phyloP scores from a whole-genome alignment of 2,888 invertebrate species.

The Glyphotaelius pellucidus region DNA sequence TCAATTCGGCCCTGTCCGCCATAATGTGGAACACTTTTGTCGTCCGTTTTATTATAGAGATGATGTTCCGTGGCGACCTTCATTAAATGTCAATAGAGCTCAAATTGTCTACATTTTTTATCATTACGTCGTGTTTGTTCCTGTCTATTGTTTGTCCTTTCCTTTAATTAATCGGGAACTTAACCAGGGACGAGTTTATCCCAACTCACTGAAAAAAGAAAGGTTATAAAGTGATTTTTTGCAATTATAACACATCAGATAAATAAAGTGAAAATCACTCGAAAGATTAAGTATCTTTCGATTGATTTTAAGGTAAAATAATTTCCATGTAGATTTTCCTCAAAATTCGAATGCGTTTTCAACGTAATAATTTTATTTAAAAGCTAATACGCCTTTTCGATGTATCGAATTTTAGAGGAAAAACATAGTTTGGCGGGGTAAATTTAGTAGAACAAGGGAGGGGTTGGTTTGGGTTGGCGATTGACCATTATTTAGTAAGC shows the following conservation, averaged over 20 bases:
- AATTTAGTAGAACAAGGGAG: not conserved
- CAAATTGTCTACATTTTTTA: not conserved
- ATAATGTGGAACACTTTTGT: not conserved
- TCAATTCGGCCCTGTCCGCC: not conserved
- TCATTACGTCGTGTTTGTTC: not conserved
- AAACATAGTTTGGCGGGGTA: not conserved
- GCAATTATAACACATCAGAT: too few species aligned
- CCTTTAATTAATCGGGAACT: not conserved
- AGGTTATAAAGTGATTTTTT: too few species aligned
- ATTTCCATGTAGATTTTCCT: too few species aligned
- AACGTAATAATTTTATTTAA: not conserved
- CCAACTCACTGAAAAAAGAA: not conserved
- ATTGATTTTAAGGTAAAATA: too few species aligned
- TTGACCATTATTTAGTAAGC: not conserved
- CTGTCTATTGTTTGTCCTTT: slow-evolving; percentile 2
- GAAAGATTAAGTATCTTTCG: too few species aligned
- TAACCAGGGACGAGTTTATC: not conserved
- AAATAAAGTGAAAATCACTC: too few species aligned
- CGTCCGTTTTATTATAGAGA: slow-evolving; percentile 7
- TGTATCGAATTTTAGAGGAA: not conserved
- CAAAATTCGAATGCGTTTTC: too few species aligned
- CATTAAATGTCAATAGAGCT: slow-evolving; percentile 25
- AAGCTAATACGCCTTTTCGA: not conserved
- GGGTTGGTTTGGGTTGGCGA: too few species aligned
- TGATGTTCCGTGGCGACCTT: slow-evolving; percentile 15